Evolutionary conservation across 2,888 invertebrate species (phyloP), one percentile per base, ranked within the genome.

Genomic region (Copidosoma aretas): DNA sequence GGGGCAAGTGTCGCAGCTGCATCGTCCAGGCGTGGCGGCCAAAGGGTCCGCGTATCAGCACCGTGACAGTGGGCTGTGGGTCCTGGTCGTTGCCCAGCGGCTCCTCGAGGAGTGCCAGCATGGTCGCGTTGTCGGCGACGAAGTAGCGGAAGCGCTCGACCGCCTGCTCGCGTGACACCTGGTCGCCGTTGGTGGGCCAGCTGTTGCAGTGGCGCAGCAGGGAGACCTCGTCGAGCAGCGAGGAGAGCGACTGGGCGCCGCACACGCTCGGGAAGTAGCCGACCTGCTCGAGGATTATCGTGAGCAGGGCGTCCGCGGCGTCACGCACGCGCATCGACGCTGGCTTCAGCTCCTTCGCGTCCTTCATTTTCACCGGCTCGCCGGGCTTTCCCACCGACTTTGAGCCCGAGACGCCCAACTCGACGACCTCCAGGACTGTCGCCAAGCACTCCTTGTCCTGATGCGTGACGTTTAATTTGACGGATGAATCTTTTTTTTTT

Each of bases 251-350:
- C 81, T 93, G 92, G 0, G 93, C 91, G 0, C 94, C 93, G 82
- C 92, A 93, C 66, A 93, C 92, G 72, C 91, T 91, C 0, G 93
- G 93, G 77, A 93, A 93, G 78, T 92, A 93, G 0, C 93, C 94
- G 51, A 92, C 92, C 86, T 96, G 95, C 83, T 97, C 96, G 70
- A 97, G 87, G 75, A 98, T 93, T 70, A 93, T 90, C 75, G 95
- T 94, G 10, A 98, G 87, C 51, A 98, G 86, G 73, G 93, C 93
- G 84, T 99, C 98, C 0, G 98, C 99, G 0, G 98, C 97, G 85
- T 99, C 98, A 69, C 97, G 89, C 0, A 99, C 99, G 75, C 99
- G 87, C 92, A 97, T 94, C 0, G 98, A 98, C 0, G 96, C 98
- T 0, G 99, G 98, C 81, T 97, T 98, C 70, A 97, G 83, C 84